Conservation (phyloP, 2,113 vertebrate species). For the Psophia crepitans region DNA sequence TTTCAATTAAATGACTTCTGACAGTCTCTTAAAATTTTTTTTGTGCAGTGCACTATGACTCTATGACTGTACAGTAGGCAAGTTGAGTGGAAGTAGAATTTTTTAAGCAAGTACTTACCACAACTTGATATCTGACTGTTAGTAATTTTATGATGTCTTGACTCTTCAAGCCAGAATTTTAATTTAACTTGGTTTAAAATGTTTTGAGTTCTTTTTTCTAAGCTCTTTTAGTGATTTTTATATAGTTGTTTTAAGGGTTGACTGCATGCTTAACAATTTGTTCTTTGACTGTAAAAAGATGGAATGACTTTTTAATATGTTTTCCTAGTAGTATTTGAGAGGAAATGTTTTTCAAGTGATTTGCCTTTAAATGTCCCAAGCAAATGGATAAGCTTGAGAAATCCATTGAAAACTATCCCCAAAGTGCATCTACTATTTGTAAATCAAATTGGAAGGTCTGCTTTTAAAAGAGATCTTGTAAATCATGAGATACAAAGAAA, state of each 20-base stretch:
- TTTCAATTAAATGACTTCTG: not conserved
- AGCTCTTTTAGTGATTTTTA: not conserved
- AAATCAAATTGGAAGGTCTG: not conserved
- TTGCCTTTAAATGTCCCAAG: not conserved
- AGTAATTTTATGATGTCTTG: not conserved
- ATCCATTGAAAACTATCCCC: constrained; percentile 15
- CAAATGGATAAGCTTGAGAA: not conserved
- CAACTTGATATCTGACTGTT: not conserved
- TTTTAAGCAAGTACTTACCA: not conserved
- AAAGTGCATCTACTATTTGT: constrained; percentile 20
- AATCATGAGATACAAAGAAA: constrained; percentile 5
- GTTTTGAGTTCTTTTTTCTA: not conserved
- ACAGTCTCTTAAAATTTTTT: not conserved
- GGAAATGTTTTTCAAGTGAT: constrained; percentile 13
- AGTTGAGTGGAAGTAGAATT: not conserved
- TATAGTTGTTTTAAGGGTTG: not conserved
- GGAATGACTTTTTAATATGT: not conserved
- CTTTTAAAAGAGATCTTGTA: constrained; percentile 14
- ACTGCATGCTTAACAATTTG: not conserved
- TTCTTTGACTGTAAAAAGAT: not conserved
- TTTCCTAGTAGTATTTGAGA: not conserved
- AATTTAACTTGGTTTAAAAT: not conserved
- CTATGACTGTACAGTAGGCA: not conserved
- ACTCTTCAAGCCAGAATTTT: not conserved
- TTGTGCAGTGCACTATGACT: not conserved